These are phyloP conservation scores for Urocitellus parryii DNA, from an alignment of 2,113 vertebrate species.

Conservation along the genomic window DNA sequence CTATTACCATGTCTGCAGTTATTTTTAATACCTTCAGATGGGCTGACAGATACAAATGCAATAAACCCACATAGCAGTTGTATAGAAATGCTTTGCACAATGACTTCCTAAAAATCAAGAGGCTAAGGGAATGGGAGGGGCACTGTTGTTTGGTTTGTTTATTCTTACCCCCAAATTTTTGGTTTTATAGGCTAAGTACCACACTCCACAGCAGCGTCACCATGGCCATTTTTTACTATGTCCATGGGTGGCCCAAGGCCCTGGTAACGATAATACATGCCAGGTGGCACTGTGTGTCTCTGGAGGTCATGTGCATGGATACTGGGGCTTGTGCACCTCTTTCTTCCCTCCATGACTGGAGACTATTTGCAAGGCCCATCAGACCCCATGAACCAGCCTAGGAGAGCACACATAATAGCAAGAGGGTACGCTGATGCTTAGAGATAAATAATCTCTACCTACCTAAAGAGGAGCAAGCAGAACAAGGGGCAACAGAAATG, in stretches of 20 bases:
- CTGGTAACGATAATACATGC: not conserved
- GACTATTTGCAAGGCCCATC: not conserved
- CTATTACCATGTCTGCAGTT: not conserved
- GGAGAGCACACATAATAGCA: rapidly evolving
- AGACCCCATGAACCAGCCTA: not conserved
- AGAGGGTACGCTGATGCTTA: not conserved
- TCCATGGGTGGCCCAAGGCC: not conserved
- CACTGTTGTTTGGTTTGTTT: not conserved
- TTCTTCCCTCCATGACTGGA: not conserved
- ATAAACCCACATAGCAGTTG: not conserved
- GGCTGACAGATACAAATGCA: not conserved
- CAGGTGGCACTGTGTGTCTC: not conserved
- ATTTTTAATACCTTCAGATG: not conserved
- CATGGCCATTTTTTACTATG: not conserved
- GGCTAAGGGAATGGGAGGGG: not conserved
- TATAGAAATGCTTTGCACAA: not conserved
- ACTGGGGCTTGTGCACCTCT: not conserved
- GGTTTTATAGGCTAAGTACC: not conserved
- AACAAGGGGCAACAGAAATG: not conserved
- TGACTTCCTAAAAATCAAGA: not conserved
- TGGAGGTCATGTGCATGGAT: not conserved
- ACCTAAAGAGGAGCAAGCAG: not conserved
- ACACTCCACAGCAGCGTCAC: too few relatives aligned
- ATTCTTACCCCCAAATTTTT: not conserved
- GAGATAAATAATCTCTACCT: not conserved